Conservation (phyloP, 2,888 invertebrate species). For the Melanchra persicariae region DNA sequence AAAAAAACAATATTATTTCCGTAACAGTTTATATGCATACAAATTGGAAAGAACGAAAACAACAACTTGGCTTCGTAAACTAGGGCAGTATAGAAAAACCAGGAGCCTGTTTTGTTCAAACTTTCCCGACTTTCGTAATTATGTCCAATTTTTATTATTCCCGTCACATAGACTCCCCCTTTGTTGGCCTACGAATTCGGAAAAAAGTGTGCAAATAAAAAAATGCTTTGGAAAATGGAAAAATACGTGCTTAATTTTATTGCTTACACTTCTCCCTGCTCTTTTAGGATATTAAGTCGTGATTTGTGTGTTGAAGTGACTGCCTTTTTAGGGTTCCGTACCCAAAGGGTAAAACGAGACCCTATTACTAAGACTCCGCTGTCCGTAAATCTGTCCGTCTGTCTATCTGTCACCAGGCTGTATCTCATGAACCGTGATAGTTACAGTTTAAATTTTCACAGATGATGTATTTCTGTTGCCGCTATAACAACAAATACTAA, state of each 20-base stretch:
- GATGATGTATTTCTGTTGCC: too few relatives aligned
- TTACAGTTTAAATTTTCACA: too few relatives aligned
- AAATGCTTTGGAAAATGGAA: background rate
- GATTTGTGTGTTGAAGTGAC: slow-evolving; percentile 6
- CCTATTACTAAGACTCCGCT: too few relatives aligned
- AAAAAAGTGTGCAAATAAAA: slow-evolving; percentile 10
- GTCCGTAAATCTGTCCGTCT: too few relatives aligned
- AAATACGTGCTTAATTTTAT: background rate
- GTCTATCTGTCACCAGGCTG: too few relatives aligned
- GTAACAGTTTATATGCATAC: slow-evolving; percentile 1
- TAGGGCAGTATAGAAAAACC: slow-evolving; percentile 29
- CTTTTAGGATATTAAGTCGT: background rate
- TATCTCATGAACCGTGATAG: too few relatives aligned
- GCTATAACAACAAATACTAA: too few relatives aligned
- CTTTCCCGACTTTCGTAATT: slow-evolving; percentile 63
- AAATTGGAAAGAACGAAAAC: slow-evolving; percentile 25
- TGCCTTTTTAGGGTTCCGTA: too few relatives aligned
- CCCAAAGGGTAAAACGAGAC: too few relatives aligned
- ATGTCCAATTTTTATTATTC: slow-evolving; percentile 64
- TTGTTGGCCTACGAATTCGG: slow-evolving; percentile 40
- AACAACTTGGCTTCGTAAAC: slow-evolving; percentile 28
- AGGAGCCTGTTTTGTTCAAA: slow-evolving; percentile 37
- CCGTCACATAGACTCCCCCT: slow-evolving; percentile 31
- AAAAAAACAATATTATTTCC: background rate
- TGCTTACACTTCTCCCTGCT: too few relatives aligned